Evolutionary conservation across 2,797 vertebrate genomes (phyloP).

Genomic region (Schizopygopsis pylzovi): DNA sequence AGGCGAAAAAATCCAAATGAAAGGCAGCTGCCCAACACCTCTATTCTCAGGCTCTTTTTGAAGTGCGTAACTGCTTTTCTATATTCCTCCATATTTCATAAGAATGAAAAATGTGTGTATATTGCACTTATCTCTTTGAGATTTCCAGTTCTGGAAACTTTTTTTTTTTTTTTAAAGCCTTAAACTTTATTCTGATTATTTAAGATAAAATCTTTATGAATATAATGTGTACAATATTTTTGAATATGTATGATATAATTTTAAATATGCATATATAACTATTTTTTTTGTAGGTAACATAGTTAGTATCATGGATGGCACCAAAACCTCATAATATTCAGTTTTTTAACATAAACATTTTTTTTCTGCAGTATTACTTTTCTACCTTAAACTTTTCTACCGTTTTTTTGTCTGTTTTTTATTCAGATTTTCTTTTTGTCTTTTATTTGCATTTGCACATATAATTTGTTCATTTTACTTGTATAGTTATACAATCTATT

Average conservation of each 20-base stretch:
- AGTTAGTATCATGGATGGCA: not conserved
- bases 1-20: conserved; percentile 43
- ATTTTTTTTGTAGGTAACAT: not conserved
- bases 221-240: not conserved
- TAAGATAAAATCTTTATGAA: not conserved
- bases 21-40: conserved; percentile 18
- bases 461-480: not conserved
- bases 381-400: not conserved
- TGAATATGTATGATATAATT: not conserved
- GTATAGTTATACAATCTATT: not conserved
- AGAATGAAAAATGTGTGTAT: conserved; percentile 28
- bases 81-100: conserved; percentile 21
- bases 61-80: conserved; percentile 12
- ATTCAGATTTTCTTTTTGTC: not conserved
- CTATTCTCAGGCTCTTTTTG: conserved; percentile 21
- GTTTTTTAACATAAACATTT: too few relatives aligned
- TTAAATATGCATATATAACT: not conserved
- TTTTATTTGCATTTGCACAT: not conserved
- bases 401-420: too few relatives aligned
- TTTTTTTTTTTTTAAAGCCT: not conserved
- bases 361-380: not conserved
- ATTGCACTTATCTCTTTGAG: not conserved
- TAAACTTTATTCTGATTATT: not conserved
- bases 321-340: not conserved
- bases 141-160: not conserved